Percentiles rank a stretch among this genome's conserved stretches.
These are phyloP conservation scores for Cremastinae sp. DNA, from an alignment of 2,888 invertebrate genomes.

Conservation along the genomic window DNA sequence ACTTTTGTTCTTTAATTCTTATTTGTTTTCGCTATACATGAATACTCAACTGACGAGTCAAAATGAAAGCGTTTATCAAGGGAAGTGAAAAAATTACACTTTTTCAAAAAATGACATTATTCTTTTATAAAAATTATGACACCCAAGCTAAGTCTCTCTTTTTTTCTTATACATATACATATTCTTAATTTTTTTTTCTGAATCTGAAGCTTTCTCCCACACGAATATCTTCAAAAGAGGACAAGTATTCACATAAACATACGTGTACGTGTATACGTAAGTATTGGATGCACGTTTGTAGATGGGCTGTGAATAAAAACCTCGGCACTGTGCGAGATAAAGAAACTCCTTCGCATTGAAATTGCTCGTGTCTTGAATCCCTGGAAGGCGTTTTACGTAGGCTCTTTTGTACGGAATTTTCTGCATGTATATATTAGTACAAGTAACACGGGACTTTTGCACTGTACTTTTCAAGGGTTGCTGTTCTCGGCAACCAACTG, in stretches of 20 bases:
- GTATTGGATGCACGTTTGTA: background rate
- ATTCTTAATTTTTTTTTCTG: constrained; percentile 22
- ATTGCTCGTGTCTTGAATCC: constrained; percentile 57
- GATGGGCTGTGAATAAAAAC: constrained; percentile 27
- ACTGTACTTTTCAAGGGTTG: constrained; percentile 49
- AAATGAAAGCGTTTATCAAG: constrained; percentile 16
- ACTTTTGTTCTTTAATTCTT: constrained; percentile 3
- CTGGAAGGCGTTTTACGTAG: constrained; percentile 48
- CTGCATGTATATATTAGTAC: constrained; percentile 13
- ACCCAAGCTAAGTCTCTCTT: constrained; percentile 22
- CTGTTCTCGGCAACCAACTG: constrained; percentile 42
- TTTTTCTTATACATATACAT: constrained; percentile 7
- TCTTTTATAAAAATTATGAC: constrained; percentile 38
- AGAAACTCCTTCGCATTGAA: constrained; percentile 58
- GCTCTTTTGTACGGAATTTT: constrained; percentile 26
- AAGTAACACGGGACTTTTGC: constrained; percentile 37
- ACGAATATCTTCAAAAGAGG: constrained; percentile 40
- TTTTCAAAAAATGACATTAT: constrained; percentile 7
- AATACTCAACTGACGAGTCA: constrained; percentile 8
- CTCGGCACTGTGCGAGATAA: constrained; percentile 50
- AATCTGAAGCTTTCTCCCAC: constrained; percentile 40
- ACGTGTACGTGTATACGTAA: background rate
- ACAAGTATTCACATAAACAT: background rate
- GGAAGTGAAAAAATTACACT: constrained; percentile 8
- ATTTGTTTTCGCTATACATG: background rate